phyloP scores from a whole-genome alignment of 2,888 invertebrate species.

The Amblyjoppa fuscipennis region DNA sequence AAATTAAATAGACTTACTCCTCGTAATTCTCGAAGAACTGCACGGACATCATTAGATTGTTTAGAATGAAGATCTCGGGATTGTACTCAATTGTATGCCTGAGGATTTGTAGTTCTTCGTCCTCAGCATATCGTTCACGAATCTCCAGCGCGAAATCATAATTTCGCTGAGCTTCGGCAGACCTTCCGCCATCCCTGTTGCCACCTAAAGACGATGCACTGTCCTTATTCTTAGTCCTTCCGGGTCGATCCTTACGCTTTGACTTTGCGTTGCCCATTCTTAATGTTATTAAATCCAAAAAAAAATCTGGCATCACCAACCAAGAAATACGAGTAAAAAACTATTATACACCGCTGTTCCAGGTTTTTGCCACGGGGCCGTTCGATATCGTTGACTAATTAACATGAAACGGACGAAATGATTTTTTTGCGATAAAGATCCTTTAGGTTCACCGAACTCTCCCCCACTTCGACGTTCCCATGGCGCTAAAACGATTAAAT shows the following conservation, averaged over 20 bases:
- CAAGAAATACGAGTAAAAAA: not conserved
- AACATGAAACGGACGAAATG: slow-evolving; percentile 27
- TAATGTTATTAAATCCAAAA: slow-evolving; percentile 44
- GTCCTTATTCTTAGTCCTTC: slow-evolving; percentile 40
- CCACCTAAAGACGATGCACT: not conserved
- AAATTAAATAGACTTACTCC: slow-evolving; percentile 86
- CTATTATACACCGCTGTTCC: not conserved
- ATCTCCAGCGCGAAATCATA: slow-evolving; percentile 52
- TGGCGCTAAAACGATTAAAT: not conserved
- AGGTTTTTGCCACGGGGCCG: slow-evolving; percentile 13
- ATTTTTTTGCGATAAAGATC: slow-evolving; percentile 39
- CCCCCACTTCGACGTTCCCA: slow-evolving; percentile 38
- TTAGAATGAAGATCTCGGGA: slow-evolving; percentile 90
- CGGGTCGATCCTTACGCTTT: slow-evolving; percentile 52
- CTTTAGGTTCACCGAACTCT: slow-evolving; percentile 15
- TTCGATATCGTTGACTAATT: slow-evolving; percentile 11
- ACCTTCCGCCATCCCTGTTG: slow-evolving; percentile 5
- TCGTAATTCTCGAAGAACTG: slow-evolving; percentile 94
- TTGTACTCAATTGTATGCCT: slow-evolving; percentile 88
- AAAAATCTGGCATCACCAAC: slow-evolving; percentile 58
- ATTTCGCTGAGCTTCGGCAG: slow-evolving; percentile 23
- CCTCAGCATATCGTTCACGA: slow-evolving; percentile 80
- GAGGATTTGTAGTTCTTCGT: slow-evolving; percentile 87
- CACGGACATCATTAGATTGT: slow-evolving; percentile 91
- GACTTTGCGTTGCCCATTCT: slow-evolving; percentile 75